phyloP scores from a whole-genome alignment of 2,113 vertebrate species.

The Fregetta grallaria region DNA sequence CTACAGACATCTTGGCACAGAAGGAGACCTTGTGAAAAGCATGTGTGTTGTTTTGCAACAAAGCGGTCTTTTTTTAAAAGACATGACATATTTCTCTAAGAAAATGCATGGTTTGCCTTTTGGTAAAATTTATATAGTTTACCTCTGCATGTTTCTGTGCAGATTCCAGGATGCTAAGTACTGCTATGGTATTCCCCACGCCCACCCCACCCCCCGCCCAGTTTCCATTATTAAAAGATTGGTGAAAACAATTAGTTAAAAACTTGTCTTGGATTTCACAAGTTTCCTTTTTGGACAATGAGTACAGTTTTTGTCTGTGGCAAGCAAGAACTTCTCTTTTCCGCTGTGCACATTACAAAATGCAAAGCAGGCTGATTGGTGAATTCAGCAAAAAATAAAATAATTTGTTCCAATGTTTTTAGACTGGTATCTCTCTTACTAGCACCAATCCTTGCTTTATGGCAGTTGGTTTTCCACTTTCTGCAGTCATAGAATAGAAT shows the following conservation, averaged over 20 bases:
- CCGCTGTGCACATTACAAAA: not conserved
- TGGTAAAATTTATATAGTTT: not conserved
- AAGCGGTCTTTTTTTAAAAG: not conserved
- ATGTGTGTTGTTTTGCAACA: not conserved
- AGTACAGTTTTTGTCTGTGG: not conserved
- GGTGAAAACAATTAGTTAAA: not conserved
- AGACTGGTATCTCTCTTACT: not conserved
- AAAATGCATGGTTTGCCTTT: not conserved
- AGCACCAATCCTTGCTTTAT: not conserved
- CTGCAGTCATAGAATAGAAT: no score
- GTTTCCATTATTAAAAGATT: not conserved
- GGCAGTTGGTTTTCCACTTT: not conserved
- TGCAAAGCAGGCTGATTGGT: not conserved
- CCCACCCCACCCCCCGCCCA: no score
- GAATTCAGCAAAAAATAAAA: slow-evolving; percentile 23
- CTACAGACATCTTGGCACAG: not conserved
- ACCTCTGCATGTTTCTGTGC: not conserved
- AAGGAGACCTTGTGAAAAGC: not conserved
- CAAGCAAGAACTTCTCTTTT: slow-evolving; percentile 2
- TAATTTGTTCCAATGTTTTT: not conserved
- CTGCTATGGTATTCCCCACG: not conserved
- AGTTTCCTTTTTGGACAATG: not conserved
- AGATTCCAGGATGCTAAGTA: not conserved
- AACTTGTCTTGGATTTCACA: not conserved
- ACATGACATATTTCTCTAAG: not conserved